phyloP scores from a whole-genome alignment of 2,888 invertebrate species.

The Argyra leucocephala region DNA sequence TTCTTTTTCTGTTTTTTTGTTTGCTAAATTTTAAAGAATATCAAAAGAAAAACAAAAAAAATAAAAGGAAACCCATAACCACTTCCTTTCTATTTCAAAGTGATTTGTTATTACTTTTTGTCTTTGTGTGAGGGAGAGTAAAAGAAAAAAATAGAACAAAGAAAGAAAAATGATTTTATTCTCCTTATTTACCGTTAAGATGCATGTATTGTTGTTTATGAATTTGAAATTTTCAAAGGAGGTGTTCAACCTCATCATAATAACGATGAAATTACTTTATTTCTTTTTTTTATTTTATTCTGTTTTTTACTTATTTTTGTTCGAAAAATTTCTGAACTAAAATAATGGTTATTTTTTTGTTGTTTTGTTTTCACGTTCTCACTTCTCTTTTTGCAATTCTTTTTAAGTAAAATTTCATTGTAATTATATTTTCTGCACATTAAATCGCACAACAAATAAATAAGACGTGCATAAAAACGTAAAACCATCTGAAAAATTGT shows the following conservation, averaged over 20 bases:
- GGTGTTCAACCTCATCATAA: constrained; percentile 2
- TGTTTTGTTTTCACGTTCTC: neutral
- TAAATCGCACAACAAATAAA: neutral
- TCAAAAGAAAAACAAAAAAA: no score
- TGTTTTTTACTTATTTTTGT: no score
- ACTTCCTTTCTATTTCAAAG: neutral
- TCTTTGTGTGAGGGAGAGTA: no score
- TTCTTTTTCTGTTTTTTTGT: no score
- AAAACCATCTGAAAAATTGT: neutral
- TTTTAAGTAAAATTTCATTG: neutral
- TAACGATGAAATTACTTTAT: neutral
- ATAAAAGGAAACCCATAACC: neutral
- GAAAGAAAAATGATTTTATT: neutral
- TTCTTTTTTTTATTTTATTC: neutral
- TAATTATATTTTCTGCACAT: constrained; percentile 3
- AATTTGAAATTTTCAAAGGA: neutral
- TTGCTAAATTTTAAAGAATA: no score
- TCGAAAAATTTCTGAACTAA: neutral
- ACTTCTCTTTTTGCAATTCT: constrained; percentile 12
- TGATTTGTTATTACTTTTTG: no score
- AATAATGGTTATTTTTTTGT: neutral
- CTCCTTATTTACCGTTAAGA: neutral
- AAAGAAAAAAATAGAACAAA: neutral
- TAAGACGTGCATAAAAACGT: no score
- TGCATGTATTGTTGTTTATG: neutral